phyloP scores from a whole-genome alignment of 2,113 vertebrate species.

The Pheucticus melanocephalus region DNA sequence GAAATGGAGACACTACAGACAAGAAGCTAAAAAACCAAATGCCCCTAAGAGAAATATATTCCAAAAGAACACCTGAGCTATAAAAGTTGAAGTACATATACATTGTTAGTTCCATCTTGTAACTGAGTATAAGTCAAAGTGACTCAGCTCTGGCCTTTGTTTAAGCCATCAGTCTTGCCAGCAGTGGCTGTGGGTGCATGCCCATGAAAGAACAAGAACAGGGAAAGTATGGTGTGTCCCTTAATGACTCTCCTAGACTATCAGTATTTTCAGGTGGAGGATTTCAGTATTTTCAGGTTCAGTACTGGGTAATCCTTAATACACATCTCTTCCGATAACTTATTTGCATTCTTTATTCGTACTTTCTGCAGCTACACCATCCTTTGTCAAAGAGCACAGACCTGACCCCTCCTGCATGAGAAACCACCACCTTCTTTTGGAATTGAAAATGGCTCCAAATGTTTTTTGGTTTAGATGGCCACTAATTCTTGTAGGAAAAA shows the following conservation, averaged over 20 bases:
- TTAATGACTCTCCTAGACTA: not conserved
- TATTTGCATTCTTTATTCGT: not conserved
- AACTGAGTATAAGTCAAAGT: not conserved
- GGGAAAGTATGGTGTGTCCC: not conserved
- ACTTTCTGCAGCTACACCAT: not conserved
- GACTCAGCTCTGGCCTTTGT: not conserved
- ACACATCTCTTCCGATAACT: not conserved
- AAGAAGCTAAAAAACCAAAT: not conserved
- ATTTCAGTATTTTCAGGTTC: not conserved
- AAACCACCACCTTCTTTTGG: not conserved
- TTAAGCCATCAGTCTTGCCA: not conserved
- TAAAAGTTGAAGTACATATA: not conserved
- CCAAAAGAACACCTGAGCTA: not conserved
- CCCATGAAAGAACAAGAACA: not conserved
- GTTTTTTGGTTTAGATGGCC: not conserved
- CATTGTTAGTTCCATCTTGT: not conserved
- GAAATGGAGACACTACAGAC: not conserved
- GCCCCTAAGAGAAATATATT: not conserved
- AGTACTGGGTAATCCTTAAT: not conserved
- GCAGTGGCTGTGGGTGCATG: not conserved
- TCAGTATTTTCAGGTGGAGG: not conserved
- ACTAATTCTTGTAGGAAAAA: not conserved
- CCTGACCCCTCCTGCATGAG: not conserved
- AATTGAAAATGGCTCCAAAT: not conserved
- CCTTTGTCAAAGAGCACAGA: not conserved